Evolutionary conservation across 1,140 invertebrate genomes (phyloP), one percentile per base, ranked within the genome.

Genomic region (Brachionus calyciflorus): DNA sequence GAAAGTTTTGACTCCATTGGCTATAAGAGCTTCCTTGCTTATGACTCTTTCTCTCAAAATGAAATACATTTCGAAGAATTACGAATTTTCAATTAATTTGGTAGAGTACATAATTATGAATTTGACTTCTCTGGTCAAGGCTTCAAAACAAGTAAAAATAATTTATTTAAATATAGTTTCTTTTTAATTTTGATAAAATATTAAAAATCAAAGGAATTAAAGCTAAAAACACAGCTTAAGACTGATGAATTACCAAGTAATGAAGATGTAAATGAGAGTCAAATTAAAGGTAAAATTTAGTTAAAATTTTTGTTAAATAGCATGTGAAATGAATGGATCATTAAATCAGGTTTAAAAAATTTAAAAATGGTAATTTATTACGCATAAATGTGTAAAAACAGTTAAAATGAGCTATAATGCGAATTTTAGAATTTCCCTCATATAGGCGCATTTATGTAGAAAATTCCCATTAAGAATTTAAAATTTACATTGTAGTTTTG

Each of bases 61-160:
- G 69, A 55, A 51, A 30, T 19, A 33, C 40, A 51, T 73, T 19
- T 73, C 69, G 24, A 73, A 73, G 26, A 73, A 73, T 55, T 73
- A 73, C 26, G 51, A 73, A 21, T 73, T 73, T 55, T 49, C 46
- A 17, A 51, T 73, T 10, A 55, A 55, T 41, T 14, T 51, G 2
- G 33, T 73, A 24, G 69, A 73, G 30, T 65, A 46, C 19, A 65
- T 65, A 65, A 41, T 65, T 5, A 44, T 41, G 19, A 44, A 19
- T 65, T 65, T 65, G 60, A 12, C 60, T 21, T 44, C 3, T 24
- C 19, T 65, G 9, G 60, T 44, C 6, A 41, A 65, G 12, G 10
- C 60, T 44, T 41, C 14, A 24, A 44, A 60, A 60, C 33, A 60
- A 37, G 55, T 60, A 19, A 40, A 37, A 37, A 19, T 60, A 6